phyloP scores from a whole-genome alignment of 2,113 vertebrate species.

The Turdus rufiventris region DNA sequence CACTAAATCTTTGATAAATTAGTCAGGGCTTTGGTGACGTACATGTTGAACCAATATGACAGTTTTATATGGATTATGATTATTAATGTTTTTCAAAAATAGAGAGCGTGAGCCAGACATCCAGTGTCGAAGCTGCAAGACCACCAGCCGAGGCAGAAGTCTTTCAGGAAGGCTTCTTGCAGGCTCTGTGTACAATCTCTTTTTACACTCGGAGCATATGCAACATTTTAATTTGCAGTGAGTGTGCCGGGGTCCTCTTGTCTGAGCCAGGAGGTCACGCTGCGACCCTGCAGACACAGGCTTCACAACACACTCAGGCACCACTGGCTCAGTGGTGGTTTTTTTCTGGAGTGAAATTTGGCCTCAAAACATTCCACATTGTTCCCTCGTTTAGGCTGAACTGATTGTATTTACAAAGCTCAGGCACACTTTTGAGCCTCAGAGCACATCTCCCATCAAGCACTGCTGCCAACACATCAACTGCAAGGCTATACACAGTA shows the following conservation, averaged over 20 bases:
- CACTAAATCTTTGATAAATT: constrained; percentile 74
- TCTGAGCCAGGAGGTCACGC: constrained; percentile 28
- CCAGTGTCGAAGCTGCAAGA: constrained; percentile 41
- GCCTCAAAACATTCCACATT: constrained; percentile 69
- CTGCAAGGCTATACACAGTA: constrained; percentile 70
- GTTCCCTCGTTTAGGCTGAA: constrained; percentile 66
- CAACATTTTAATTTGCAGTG: constrained; percentile 63
- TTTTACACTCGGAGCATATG: constrained; percentile 48
- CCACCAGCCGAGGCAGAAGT: constrained; percentile 66
- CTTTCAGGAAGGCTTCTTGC: constrained; percentile 34
- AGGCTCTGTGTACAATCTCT: constrained; percentile 47
- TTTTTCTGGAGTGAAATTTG: constrained; percentile 32
- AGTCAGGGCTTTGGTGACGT: constrained; percentile 68
- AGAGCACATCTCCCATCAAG: constrained; percentile 63
- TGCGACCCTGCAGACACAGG: not conserved
- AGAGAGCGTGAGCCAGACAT: constrained; percentile 60
- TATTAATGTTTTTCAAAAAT: constrained; percentile 74
- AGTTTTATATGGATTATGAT: constrained; percentile 75
- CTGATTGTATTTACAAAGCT: constrained; percentile 84
- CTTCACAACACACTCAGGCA: constrained; percentile 46
- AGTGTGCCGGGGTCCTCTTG: not conserved
- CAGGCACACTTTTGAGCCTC: constrained; percentile 72
- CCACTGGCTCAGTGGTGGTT: not conserved
- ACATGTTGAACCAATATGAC: constrained; percentile 74
- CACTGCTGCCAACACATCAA: constrained; percentile 74